These are phyloP conservation scores for Acipenser transmontanus DNA, from an alignment of 2,797 vertebrate genomes.

Conservation along the genomic window DNA sequence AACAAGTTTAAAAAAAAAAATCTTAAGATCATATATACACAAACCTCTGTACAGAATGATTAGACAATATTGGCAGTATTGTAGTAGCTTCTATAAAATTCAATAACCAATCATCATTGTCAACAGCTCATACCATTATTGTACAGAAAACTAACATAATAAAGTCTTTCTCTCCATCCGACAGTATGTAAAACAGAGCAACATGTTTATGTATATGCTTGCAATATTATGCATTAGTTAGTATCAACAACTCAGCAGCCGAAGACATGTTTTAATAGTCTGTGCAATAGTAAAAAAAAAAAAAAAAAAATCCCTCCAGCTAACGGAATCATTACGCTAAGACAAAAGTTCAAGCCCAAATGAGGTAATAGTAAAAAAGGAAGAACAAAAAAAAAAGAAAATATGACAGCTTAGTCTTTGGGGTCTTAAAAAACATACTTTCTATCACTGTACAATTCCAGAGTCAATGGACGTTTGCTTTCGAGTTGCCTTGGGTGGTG, in stretches of 20 bases:
- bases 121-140: slow-evolving; percentile 4
- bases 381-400: slow-evolving; percentile 32
- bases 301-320: slow-evolving; percentile 23
- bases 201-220: slow-evolving; percentile 12
- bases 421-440: not conserved
- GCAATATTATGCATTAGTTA: slow-evolving; percentile 16
- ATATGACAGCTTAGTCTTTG: slow-evolving; percentile 33
- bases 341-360: slow-evolving; percentile 41
- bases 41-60: slow-evolving; percentile 86
- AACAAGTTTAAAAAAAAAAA: slow-evolving; percentile 40
- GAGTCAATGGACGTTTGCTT: slow-evolving; percentile 93
- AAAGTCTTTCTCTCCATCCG: not conserved
- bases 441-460: slow-evolving; percentile 84
- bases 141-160: not conserved
- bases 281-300: slow-evolving; percentile 15
- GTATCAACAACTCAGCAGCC: slow-evolving; percentile 35
- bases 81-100: slow-evolving; percentile 25
- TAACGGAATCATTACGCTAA: slow-evolving; percentile 46
- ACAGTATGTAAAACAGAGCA: slow-evolving; percentile 4
- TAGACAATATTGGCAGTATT: slow-evolving; percentile 31
- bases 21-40: slow-evolving; percentile 82
- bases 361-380: slow-evolving; percentile 64
- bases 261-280: slow-evolving; percentile 25
- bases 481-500: slow-evolving; percentile 92
- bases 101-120: slow-evolving; percentile 6